Evolutionary conservation across 2,113 vertebrate genomes (phyloP).

Genomic region (Steatornis caripensis): DNA sequence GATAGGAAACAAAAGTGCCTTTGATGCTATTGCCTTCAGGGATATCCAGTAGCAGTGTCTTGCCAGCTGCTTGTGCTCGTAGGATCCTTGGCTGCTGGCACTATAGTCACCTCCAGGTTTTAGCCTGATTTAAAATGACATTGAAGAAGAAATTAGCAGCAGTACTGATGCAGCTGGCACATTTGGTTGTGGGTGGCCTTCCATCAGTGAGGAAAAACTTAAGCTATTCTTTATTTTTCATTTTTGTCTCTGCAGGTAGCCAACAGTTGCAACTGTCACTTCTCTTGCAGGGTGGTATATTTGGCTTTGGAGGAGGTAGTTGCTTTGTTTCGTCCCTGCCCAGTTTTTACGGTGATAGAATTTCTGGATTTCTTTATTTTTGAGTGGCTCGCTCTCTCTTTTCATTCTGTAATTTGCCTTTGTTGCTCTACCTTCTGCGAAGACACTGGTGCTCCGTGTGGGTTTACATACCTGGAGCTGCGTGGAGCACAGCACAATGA

Average conservation of each 20-base stretch:
- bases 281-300: neutral
- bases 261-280: neutral
- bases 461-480: neutral
- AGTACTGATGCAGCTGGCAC: neutral
- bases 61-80: neutral
- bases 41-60: neutral
- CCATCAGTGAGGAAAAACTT: neutral
- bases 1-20: neutral
- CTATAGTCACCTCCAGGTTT: neutral
- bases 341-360: neutral
- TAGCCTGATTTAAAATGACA: slow-evolving; percentile 4
- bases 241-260: neutral
- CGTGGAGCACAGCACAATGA: fast-evolving
- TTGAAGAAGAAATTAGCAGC: neutral
- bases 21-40: neutral
- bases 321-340: neutral
- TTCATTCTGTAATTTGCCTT: neutral
- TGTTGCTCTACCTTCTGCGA: neutral
- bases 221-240: neutral
- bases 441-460: neutral
- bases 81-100: neutral
- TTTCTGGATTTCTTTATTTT: neutral
- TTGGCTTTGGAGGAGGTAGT: neutral
- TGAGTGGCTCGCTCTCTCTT: neutral
- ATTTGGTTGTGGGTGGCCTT: neutral